Conservation (phyloP, 1,140 invertebrate species). For the Centruroides vittatus region DNA sequence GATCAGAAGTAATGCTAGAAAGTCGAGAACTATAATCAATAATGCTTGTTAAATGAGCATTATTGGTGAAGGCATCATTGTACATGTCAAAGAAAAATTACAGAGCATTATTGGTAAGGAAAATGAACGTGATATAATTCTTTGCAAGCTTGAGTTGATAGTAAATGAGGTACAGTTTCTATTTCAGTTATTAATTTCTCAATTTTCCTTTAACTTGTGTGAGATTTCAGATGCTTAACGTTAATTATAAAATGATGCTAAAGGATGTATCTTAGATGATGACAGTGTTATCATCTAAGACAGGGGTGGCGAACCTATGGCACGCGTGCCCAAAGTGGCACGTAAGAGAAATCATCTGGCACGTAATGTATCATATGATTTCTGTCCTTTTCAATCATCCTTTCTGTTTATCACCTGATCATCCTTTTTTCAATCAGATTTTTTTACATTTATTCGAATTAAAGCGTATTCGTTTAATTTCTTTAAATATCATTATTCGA, state of each 20-base stretch:
- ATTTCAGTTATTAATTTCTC: constrained; percentile 98
- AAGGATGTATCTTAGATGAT: neutral
- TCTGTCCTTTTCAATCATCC: too few relatives aligned
- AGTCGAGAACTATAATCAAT: constrained; percentile 72
- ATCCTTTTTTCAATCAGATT: too few relatives aligned
- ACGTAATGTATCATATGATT: too few relatives aligned
- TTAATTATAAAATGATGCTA: too few relatives aligned
- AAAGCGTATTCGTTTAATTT: too few relatives aligned
- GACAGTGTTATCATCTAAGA: constrained; percentile 85
- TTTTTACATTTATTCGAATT: too few relatives aligned
- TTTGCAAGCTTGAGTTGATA: constrained; percentile 89
- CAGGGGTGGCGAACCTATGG: too few relatives aligned
- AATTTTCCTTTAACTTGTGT: constrained; percentile 89
- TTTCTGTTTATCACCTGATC: too few relatives aligned
- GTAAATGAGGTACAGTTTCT: constrained; percentile 92
- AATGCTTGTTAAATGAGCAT: constrained; percentile 55
- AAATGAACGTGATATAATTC: constrained; percentile 88
- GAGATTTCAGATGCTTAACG: constrained; percentile 91
- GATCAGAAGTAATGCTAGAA: constrained; percentile 72
- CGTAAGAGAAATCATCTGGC: too few relatives aligned
- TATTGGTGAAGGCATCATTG: constrained; percentile 75
- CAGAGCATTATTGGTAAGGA: constrained; percentile 95
- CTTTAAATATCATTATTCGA: too few relatives aligned
- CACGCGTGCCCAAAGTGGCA: too few relatives aligned
- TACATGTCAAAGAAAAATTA: constrained; percentile 99